Evolutionary conservation across 2,113 vertebrate species (phyloP).

Genomic region (Narcine bancroftii): DNA sequence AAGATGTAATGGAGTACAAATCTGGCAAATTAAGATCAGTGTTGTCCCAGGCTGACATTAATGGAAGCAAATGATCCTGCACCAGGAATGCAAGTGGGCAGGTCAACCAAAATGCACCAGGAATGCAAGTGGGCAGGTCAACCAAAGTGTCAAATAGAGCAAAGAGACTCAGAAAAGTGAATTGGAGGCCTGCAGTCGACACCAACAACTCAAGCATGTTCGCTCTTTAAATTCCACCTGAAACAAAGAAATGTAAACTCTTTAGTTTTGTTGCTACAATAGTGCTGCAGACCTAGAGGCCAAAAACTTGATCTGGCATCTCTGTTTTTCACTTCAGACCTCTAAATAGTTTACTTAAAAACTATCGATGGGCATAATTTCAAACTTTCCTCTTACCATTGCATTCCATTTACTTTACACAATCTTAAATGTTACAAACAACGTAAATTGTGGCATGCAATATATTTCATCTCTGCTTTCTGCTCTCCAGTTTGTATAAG

Average conservation of each 20-base stretch:
- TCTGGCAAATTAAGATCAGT: neutral
- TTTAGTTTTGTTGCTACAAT: neutral
- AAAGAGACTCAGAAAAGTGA: neutral
- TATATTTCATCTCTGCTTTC: neutral
- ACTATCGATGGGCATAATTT: neutral
- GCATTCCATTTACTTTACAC: constrained; percentile 17
- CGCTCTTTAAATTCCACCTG: neutral
- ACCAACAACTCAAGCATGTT: neutral
- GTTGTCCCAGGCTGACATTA: neutral
- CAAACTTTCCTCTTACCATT: constrained; percentile 9
- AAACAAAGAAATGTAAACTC: neutral
- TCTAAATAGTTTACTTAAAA: neutral
- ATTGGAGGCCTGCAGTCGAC: neutral
- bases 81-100: neutral
- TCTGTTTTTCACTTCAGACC: neutral
- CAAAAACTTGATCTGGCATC: neutral
- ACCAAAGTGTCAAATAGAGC: neutral
- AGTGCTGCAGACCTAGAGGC: neutral
- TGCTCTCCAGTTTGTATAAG: neutral
- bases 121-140: neutral
- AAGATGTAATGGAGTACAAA: neutral
- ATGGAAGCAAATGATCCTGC: neutral
- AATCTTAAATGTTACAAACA: neutral
- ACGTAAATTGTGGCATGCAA: neutral
- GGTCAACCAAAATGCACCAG: neutral